Evolutionary conservation across 2,797 vertebrate genomes (phyloP).

Genomic region (Halcyon badia): DNA sequence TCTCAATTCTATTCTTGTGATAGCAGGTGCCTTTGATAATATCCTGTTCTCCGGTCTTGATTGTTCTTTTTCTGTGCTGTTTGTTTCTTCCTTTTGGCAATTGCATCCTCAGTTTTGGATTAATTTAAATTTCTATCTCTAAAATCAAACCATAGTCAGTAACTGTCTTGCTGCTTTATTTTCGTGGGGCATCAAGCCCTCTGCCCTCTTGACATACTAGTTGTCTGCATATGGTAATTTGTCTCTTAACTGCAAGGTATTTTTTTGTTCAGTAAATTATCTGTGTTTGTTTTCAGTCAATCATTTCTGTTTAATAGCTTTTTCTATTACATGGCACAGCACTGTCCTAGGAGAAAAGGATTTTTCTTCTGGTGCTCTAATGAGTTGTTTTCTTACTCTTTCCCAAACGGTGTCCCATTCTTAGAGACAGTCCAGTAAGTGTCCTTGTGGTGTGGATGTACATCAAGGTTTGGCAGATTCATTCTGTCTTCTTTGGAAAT

Average conservation of each 20-base stretch:
- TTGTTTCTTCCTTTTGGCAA: conserved; percentile 53
- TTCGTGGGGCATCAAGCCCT: neutral
- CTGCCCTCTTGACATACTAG: neutral
- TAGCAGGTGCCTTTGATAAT: conserved; percentile 55
- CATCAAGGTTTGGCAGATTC: neutral
- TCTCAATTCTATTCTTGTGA: conserved; percentile 47
- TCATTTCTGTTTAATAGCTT: conserved; percentile 29
- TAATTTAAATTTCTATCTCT: conserved; percentile 34
- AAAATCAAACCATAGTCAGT: conserved; percentile 1
- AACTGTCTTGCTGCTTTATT: neutral
- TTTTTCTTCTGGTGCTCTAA: conserved; percentile 41
- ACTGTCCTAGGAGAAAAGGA: neutral
- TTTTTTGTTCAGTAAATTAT: conserved; percentile 40
- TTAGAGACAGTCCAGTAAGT: neutral
- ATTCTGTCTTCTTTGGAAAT: neutral
- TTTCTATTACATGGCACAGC: neutral
- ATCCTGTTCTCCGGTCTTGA: conserved; percentile 11
- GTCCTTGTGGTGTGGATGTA: neutral
- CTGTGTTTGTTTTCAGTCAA: neutral
- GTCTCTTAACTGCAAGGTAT: conserved; percentile 4
- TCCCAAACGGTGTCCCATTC: neutral
- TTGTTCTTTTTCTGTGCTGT: conserved; percentile 38
- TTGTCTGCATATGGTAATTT: neutral
- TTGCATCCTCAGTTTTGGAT: conserved; percentile 26
- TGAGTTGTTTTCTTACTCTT: conserved; percentile 18